Evolutionary conservation across 2,113 vertebrate species (phyloP).

Genomic region (Mirounga angustirostris): DNA sequence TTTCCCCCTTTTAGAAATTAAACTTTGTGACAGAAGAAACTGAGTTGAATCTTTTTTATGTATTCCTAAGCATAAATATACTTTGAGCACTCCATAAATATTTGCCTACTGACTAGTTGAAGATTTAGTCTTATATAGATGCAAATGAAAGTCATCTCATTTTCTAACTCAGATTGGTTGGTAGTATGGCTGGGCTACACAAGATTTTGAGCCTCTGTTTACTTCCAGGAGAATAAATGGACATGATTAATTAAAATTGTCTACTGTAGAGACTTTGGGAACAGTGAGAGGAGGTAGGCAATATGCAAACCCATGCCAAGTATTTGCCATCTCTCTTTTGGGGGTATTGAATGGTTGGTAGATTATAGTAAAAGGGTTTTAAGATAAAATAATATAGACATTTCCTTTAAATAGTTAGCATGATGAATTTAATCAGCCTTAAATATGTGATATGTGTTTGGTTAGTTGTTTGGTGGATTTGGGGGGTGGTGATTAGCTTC

Average conservation of each 20-base stretch:
- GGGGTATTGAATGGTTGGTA: too few species aligned
- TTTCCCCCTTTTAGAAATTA: neutral
- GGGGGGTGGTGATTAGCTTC: neutral
- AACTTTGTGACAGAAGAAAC: neutral
- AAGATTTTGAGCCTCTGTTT: neutral
- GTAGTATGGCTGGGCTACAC: neutral
- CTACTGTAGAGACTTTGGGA: neutral
- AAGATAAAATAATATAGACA: neutral
- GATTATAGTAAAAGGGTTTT: neutral
- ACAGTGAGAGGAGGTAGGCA: accelerated
- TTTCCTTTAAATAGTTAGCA: neutral
- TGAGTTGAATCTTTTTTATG: neutral
- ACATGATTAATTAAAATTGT: neutral
- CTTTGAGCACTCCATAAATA: neutral
- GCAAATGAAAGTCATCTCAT: neutral
- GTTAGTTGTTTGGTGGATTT: neutral
- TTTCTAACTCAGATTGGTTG: neutral
- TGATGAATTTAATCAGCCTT: neutral
- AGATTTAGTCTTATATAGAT: neutral
- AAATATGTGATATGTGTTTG: neutral
- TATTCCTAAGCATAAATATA: neutral
- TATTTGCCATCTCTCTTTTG: neutral
- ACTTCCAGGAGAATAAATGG: neutral
- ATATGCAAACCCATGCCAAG: neutral
- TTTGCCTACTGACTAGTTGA: neutral